Conservation (phyloP, 2,113 vertebrate genomes). For the Agelaius phoeniceus region DNA sequence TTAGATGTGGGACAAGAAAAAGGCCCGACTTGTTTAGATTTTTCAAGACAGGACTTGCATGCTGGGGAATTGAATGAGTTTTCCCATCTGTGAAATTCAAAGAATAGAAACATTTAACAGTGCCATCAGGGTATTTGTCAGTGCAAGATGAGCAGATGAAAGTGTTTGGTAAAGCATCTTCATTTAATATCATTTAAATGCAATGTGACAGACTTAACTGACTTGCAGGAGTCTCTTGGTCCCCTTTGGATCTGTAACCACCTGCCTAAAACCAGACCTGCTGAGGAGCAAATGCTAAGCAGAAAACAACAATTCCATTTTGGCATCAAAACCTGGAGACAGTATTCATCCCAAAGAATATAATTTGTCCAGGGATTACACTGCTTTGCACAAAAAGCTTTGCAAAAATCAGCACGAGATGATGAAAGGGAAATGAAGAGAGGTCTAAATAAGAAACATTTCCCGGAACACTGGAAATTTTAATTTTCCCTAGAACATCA, state of each 20-base stretch:
- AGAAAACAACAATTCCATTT: not conserved
- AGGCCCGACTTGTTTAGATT: not conserved
- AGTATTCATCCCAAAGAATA: not conserved
- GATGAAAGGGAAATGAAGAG: not conserved
- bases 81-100: not conserved
- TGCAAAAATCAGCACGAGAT: not conserved
- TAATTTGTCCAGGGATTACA: not conserved
- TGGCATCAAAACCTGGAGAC: not conserved
- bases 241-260: not conserved
- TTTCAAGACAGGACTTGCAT: not conserved
- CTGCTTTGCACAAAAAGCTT: not conserved
- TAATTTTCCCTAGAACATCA: not conserved
- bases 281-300: not conserved
- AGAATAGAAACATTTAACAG: not conserved
- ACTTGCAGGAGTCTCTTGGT: not conserved
- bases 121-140: not conserved
- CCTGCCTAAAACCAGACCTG: not conserved
- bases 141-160: not conserved
- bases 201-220: not conserved
- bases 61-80: not conserved
- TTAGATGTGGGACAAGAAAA: not conserved
- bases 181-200: not conserved
- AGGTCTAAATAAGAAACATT: not conserved
- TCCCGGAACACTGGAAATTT: not conserved
- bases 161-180: not conserved